Base-by-base conservation (phyloP, 2,113 vertebrate species). In the Opisthocomus hoazin region DNA sequence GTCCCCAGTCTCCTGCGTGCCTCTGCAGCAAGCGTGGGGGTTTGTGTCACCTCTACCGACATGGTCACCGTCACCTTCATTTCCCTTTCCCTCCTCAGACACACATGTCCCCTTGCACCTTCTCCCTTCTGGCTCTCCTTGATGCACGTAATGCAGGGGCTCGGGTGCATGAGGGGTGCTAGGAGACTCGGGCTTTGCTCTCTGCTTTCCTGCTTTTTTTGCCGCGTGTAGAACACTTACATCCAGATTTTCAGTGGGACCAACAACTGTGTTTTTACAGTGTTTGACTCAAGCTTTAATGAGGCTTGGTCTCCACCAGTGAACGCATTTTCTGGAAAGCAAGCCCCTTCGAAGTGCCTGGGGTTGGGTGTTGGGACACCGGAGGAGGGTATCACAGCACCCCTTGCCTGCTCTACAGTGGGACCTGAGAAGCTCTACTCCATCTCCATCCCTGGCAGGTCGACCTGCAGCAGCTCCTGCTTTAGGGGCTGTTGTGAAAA, bases 341-440 rank as follows among this genome's bases (percentile, higher is more conserved):
- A 3, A 6, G 8, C 23, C 11, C 27, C 32, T 65, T 16, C 0
- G 0, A 37, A 11, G 27, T 32, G 64, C 8, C 43, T 78, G 50
- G 17, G 5, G 11, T 5, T 65, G 34, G 6, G 2, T 60, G 22
- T 48, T 1, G 4, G 16, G 21, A 82, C 46, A 51, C 5, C 1
- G 15, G 18, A 66, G 46, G 23, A 27, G 10, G 50, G 17, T 9
- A 32, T 45, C 34, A 7, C 29, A 39, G 17, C 87, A 41, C 10
- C 11, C 65, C 65, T 41, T 63, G 26, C 23, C 32, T 61, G 26
- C 75, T 51, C 34, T 74, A 10, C 43, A 39, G 41, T 1, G 1
- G 21, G 14, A 16, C 5, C 19, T 0, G 1, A 48, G 53, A 0
- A 0, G 3, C 36, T 68, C 20, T 23, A 12, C 18, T 45, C 45